Base-by-base conservation (phyloP, 2,888 invertebrate species). In the Catocala fraxini region DNA sequence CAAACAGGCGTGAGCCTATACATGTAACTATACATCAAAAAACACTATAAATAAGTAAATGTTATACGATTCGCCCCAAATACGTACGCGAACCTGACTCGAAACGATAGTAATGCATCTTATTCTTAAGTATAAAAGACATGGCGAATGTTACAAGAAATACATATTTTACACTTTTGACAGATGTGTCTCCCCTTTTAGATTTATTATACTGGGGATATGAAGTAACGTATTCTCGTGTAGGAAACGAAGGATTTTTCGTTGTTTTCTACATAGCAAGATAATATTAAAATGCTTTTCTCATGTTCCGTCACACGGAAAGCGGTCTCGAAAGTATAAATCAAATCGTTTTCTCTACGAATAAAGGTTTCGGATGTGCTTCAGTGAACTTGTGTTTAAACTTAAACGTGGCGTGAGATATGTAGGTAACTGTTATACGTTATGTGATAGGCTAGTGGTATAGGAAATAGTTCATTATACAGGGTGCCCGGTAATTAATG, bases 151-250 rank as follows among this genome's bases (percentile, higher is more conserved):
- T 85, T 87, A 89, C 90, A 87, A 90, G 89, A 88, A 89, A 93
- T 90, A 91, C 89, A 91, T 93, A 92, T 92, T 93, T 93, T 91
- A 93, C 85, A 90, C 85, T 92, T 93, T 90, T 93, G 93, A 93
- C 93, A 93, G 89, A 91, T 91, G 89, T 86, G 92, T 91, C 91
- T 85, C 88, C 84, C 85, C 84, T 83, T 79, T 79, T 84, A 89
- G 91, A 93, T 93, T 93, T 93, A 93, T 93, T 82, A 85, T 81
- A 65, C 76, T 75, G 75, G 73, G 87, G 89, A 92, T 91, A 91
- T 91, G 89, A 89, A 90, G 89, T 87, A 89, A 87, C 88, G 82
- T 88, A 81, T 86, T 70, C 84, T 77, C 82, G 71, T 80, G 82
- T 80, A 75, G 80, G 77, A 80, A 79, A 70, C 77, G 9, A 80